Base-by-base conservation (phyloP, 2,113 vertebrate genomes). In the Geococcyx californianus region DNA sequence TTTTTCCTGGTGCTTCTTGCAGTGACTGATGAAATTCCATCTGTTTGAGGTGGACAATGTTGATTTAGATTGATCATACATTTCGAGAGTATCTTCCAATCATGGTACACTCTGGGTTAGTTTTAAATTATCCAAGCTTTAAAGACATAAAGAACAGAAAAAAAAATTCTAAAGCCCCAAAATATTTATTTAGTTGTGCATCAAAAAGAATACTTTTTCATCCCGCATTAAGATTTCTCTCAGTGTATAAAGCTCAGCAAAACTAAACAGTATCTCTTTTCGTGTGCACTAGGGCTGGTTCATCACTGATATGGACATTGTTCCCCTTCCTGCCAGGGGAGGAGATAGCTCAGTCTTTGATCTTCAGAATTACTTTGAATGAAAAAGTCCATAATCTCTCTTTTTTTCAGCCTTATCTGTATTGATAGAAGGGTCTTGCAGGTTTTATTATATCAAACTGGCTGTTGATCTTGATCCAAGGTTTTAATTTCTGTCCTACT, bases 101-200 rank as follows among this genome's bases (percentile, higher is more conserved):
- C 1, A 0, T 78, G 42, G n/a, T 68, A 51, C 2, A 1, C 20
- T 59, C 31, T 84, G 49, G 7, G 13, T 63, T 83, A 52, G 5
- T 74, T 95, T 68, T 60, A 81, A 84, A 66, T 89, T 90, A 45
- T 76, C 47, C 21, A 73, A 59, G 29, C 42, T 92, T n/a, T 84
- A 70, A 95, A 79, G 44, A 24, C 45, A 47, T 74, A 55, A 97
- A 49, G 84, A 17, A 91, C 91, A 78, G 25, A 93, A 95, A 94
- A 72, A 64, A 72, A 64, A 23, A 83, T 10, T 88, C 33, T 92
- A 86, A 77, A 93, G 60, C 62, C 21, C n/a, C 52, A 88, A 89
- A 84, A 64, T 87, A 68, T 31, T 83, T 93, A 97, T 70, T 93
- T 81, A 62, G 31, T 92, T 93, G 34, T 58, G 60, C 69, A 86